A percentile compares a stretch with the other conserved stretches of the same genome.
phyloP scores from a whole-genome alignment of 2,113 vertebrate genomes.

The Urocolius indicus region DNA sequence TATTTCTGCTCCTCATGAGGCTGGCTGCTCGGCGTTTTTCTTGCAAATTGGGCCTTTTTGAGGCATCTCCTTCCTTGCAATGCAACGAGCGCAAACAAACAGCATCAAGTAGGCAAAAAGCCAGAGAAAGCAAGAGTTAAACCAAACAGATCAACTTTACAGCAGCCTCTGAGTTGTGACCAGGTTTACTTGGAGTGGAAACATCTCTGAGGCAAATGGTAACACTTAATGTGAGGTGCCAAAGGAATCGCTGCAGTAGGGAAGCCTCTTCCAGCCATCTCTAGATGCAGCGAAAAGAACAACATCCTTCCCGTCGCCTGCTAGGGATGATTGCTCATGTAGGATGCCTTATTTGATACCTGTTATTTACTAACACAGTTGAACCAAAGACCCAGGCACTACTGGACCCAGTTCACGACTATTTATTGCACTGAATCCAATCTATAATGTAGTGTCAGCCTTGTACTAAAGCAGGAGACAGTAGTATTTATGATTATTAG shows the following conservation, averaged over 20 bases:
- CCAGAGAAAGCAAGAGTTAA: not conserved
- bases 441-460: constrained; percentile 78
- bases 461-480: constrained; percentile 80
- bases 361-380: constrained; percentile 39
- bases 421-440: constrained; percentile 78
- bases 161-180: not conserved
- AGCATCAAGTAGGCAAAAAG: not conserved
- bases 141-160: not conserved
- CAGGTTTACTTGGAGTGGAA: not conserved
- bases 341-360: constrained; percentile 20
- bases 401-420: constrained; percentile 74
- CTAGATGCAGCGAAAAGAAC: not conserved
- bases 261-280: not conserved
- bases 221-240: not conserved
- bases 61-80: rapidly evolving
- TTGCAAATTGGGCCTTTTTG: not conserved
- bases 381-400: constrained; percentile 53
- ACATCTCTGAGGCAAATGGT: not conserved
- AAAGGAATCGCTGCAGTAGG: not conserved
- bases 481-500: constrained; percentile 87
- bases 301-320: not conserved
- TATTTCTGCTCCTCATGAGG: not conserved
- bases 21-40: not conserved
- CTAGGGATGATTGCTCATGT: not conserved
- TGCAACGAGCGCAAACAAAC: not conserved